A percentile compares a stretch with the other conserved stretches of the same genome.
These are phyloP conservation scores for Smittia sp. DNA, from an alignment of 2,888 invertebrate genomes.

Conservation along the genomic window DNA sequence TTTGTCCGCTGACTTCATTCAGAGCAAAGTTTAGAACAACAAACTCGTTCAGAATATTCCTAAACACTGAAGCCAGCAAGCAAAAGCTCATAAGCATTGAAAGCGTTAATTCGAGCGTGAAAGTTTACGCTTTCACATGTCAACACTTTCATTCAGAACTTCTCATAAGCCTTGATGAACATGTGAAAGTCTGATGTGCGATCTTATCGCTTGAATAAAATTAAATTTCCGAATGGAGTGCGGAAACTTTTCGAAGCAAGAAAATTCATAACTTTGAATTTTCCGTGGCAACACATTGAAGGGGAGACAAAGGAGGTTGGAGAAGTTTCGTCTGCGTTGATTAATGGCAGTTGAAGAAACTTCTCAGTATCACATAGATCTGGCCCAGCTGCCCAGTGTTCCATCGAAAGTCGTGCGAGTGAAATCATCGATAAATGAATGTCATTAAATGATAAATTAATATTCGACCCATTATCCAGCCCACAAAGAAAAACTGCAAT, in stretches of 20 bases:
- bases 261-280: neutral
- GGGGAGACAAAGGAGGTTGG: neutral
- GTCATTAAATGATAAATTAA: conserved; percentile 39
- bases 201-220: conserved; percentile 12
- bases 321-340: neutral
- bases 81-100: neutral
- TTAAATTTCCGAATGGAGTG: conserved; percentile 1
- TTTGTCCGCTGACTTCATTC: no score
- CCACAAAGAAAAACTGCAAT: conserved; percentile 29
- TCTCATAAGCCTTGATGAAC: neutral
- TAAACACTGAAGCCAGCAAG: neutral
- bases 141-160: conserved; percentile 31
- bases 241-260: neutral
- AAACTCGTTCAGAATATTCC: no score
- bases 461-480: conserved; percentile 24
- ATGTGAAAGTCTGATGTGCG: neutral
- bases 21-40: no score
- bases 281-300: neutral
- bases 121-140: conserved; percentile 40
- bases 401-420: no score
- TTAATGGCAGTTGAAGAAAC: neutral
- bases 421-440: neutral
- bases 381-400: no score
- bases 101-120: conserved; percentile 42
- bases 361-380: neutral